These are phyloP conservation scores for Ormyrus thymus DNA, from an alignment of 2,888 invertebrate species.

Conservation along the genomic window DNA sequence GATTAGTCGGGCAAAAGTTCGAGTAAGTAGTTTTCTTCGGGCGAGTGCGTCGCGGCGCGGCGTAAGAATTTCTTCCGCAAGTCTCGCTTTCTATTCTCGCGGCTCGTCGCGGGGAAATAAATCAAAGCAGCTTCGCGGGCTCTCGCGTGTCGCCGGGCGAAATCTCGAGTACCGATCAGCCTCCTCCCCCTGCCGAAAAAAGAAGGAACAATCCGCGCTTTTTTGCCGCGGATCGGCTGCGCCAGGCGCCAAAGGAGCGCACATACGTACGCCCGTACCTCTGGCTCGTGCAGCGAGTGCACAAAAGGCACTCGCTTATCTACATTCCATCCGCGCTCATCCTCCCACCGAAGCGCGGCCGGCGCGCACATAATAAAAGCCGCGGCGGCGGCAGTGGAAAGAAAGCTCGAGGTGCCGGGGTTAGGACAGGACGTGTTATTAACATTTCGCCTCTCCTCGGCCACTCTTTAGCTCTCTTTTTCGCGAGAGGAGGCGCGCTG, in stretches of 20 bases:
- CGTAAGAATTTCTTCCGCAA: not conserved
- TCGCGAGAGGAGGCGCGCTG: constrained; percentile 55
- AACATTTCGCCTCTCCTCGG: constrained; percentile 49
- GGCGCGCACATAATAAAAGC: constrained; percentile 44
- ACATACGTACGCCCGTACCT: not conserved
- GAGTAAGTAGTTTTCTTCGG: too few species aligned
- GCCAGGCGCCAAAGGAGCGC: constrained; percentile 34
- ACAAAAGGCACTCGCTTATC: constrained; percentile 48
- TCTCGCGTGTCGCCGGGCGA: constrained; percentile 33
- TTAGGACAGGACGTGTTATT: constrained; percentile 68
- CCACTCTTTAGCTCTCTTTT: constrained; percentile 54
- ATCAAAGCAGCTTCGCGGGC: constrained; percentile 32
- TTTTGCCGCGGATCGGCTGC: not conserved
- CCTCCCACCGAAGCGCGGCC: constrained; percentile 19
- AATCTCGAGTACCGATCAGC: constrained; percentile 40
- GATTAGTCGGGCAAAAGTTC: too few species aligned
- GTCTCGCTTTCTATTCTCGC: not conserved
- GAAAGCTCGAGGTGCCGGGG: constrained; percentile 61
- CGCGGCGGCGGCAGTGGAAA: constrained; percentile 24
- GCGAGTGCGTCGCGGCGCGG: too few species aligned
- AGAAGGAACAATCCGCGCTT: not conserved
- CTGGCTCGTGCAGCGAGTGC: not conserved
- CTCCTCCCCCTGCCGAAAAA: not conserved
- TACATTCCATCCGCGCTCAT: constrained; percentile 48
- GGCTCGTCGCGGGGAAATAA: constrained; percentile 26